Evolutionary conservation across 2,797 vertebrate species (phyloP).

Genomic region (Hirundo rustica): DNA sequence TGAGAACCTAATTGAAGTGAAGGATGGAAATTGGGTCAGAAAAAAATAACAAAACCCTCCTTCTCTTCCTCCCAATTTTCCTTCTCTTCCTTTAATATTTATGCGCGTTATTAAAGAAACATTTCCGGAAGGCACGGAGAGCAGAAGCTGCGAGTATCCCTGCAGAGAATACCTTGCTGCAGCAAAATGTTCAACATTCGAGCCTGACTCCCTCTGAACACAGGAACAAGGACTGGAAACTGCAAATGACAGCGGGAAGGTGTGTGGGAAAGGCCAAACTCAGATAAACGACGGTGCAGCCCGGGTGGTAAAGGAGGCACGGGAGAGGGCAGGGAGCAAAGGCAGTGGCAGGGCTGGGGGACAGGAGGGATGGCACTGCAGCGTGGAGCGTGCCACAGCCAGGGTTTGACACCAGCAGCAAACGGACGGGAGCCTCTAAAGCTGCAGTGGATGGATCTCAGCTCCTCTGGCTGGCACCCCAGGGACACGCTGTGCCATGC

Average conservation of each 20-base stretch:
- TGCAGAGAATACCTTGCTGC: constrained; percentile 29
- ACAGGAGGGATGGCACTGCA: background rate
- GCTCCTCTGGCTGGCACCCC: background rate
- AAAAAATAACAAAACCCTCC: constrained; percentile 48
- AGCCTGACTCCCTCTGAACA: background rate
- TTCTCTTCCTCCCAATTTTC: constrained; percentile 46
- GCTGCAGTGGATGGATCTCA: background rate
- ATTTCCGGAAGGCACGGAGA: constrained; percentile 47
- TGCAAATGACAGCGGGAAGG: background rate
- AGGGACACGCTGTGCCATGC: background rate
- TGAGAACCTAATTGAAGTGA: constrained; percentile 59
- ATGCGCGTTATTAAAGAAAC: constrained; percentile 65
- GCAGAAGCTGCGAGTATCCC: constrained; percentile 12
- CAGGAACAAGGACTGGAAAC: background rate
- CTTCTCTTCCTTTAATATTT: constrained; percentile 63
- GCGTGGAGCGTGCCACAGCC: background rate
- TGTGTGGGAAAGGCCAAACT: background rate
- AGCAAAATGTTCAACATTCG: constrained; percentile 8
- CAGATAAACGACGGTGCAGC: background rate
- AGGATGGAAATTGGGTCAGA: constrained; percentile 55
- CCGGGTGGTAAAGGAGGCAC: background rate
- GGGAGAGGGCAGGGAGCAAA: background rate
- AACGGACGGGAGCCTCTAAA: background rate
- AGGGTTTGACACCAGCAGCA: background rate
- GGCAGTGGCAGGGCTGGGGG: background rate